Percentiles rank a stretch among this genome's conserved stretches.
phyloP scores from a whole-genome alignment of 2,888 invertebrate species.

The Tachina grossa region DNA sequence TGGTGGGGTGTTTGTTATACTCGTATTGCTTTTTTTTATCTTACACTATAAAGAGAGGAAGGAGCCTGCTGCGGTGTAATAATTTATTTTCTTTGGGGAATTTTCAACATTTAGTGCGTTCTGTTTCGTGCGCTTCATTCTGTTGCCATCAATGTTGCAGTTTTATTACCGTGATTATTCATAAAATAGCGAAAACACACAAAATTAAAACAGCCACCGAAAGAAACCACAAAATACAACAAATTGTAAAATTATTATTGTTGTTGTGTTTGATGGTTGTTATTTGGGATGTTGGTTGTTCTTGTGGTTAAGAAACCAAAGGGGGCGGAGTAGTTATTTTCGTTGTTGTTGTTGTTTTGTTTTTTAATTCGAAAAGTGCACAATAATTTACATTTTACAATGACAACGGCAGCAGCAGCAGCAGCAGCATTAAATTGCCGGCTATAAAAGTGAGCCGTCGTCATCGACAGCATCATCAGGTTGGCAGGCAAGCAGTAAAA shows the following conservation, averaged over 20 bases:
- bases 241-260: conserved; percentile 50
- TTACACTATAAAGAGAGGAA: neutral
- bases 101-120: conserved; percentile 69
- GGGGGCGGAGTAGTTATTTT: conserved; percentile 56
- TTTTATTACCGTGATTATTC: conserved; percentile 73
- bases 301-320: conserved; percentile 46
- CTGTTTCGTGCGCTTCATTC: conserved; percentile 21
- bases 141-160: conserved; percentile 69
- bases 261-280: conserved; percentile 27
- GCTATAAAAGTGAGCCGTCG: conserved; percentile 57
- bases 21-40: neutral
- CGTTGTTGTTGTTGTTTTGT: conserved; percentile 13
- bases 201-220: conserved; percentile 41
- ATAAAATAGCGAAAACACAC: conserved; percentile 53
- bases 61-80: conserved; percentile 48
- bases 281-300: conserved; percentile 38
- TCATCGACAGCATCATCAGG: conserved; percentile 23
- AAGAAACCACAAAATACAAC: conserved; percentile 49
- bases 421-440: conserved; percentile 44
- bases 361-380: conserved; percentile 67
- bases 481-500: too few species aligned
- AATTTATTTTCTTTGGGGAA: conserved; percentile 72
- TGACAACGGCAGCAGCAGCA: conserved; percentile 50
- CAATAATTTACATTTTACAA: conserved; percentile 70
- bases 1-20: neutral